Evolutionary conservation across 2,797 vertebrate genomes (phyloP), one percentile per base, ranked within the genome.

Genomic region (Cryptoblepharus egeriae): DNA sequence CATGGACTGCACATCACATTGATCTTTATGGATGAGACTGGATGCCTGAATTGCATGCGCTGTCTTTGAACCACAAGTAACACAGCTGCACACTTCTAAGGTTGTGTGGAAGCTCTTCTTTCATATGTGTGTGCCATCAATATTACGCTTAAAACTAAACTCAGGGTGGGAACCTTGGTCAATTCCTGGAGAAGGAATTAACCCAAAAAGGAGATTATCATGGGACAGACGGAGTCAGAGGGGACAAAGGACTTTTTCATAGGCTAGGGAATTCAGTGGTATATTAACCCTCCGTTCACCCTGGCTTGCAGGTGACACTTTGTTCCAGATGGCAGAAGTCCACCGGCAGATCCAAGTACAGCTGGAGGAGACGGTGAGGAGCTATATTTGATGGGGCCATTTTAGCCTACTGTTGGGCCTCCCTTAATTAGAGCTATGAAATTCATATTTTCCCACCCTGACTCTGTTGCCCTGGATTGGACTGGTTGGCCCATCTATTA

Each of bases 241-340:
- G 52, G 65, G 57, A 35, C 77, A 80, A 72, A 67, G 52, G 58
- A 22, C 37, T 1, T 67, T 81, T 77, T 77, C 42, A 49, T 61
- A 60, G 22, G 28, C 4, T 7, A 28, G n/a, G 70, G 42, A 68
- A 61, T 60, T n/a, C 68, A 69, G n/a, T 30, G 64, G 20, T 74
- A 9, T 30, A 69, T 78, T 86, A 86, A 86, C 26, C 37, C 30
- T 60, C 64, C 26, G 30, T 5, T 81, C 61, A 20, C 45, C 74
- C 69, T 87, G 49, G 91, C 75, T 90, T 93, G 28, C 95, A 98
- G 98, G 98, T 93, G 97, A 98, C 1, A 97, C 98, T 5, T 97
- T 98, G 35, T 98, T 98, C 93, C 98, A 98, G 95, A 98, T 98
- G 98, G 98, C 98, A 0, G 98, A 98, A 82, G 97, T 98, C 75